phyloP scores from a whole-genome alignment of 1,140 invertebrate species.

The Leptopilina clavipes region DNA sequence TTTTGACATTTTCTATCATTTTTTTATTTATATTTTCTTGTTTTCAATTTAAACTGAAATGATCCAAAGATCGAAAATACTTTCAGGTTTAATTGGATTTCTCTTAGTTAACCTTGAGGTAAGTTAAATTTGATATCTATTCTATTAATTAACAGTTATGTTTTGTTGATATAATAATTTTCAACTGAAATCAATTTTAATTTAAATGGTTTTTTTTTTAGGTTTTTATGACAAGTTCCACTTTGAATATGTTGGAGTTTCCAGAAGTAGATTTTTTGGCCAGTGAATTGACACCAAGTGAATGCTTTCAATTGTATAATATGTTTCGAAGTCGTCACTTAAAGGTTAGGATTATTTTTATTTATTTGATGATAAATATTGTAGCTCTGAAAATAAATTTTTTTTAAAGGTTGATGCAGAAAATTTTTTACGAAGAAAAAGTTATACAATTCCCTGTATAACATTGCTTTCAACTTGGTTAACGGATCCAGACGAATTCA shows the following conservation, averaged over 20 bases:
- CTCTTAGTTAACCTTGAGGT: background rate
- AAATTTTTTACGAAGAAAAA: constrained; percentile 26
- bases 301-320: constrained; percentile 39
- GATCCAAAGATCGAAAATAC: background rate
- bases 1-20: background rate
- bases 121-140: background rate
- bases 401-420: background rate
- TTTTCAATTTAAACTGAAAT: background rate
- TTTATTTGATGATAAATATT: background rate
- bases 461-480: constrained; percentile 37
- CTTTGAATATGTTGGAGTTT: constrained; percentile 33
- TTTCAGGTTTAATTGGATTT: background rate
- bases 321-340: constrained; percentile 27
- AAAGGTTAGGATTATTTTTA: constrained; percentile 22
- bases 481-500: constrained; percentile 29
- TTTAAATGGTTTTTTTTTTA: background rate
- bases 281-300: constrained; percentile 24
- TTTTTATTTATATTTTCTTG: background rate
- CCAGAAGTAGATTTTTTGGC: constrained; percentile 39
- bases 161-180: background rate
- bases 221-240: constrained; percentile 7
- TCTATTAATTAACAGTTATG: background rate
- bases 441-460: constrained; percentile 18
- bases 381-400: background rate
- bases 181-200: background rate